Evolutionary conservation across 2,797 vertebrate genomes (phyloP).

Genomic region (Onychomys torridus): DNA sequence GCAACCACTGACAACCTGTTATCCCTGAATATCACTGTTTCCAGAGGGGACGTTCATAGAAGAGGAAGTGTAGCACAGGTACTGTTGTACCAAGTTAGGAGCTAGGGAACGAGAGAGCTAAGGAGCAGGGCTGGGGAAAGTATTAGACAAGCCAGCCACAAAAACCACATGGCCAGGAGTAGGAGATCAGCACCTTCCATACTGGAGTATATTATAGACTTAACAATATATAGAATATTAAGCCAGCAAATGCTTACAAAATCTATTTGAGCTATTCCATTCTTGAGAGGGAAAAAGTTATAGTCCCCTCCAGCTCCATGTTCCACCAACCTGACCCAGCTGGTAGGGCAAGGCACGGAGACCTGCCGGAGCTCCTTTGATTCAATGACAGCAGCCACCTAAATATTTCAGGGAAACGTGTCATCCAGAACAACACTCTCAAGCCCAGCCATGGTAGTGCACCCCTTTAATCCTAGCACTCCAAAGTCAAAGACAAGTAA

Average conservation of each 20-base stretch:
- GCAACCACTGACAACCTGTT: background rate
- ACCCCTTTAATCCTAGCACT: background rate
- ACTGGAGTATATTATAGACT: background rate
- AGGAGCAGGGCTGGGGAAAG: background rate
- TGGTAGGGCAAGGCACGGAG: background rate
- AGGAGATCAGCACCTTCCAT: background rate
- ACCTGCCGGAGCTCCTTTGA: background rate
- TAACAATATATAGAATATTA: background rate
- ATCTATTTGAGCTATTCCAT: background rate
- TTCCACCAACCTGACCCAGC: background rate
- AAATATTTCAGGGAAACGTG: background rate
- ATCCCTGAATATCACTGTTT: background rate
- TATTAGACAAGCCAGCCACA: background rate
- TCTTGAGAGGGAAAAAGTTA: background rate
- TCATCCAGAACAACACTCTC: background rate
- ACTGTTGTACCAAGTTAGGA: background rate
- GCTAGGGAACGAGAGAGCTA: background rate
- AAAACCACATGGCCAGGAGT: rapidly evolving
- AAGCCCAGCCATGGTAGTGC: background rate
- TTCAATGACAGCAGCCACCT: background rate
- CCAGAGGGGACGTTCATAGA: background rate
- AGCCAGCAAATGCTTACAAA: background rate
- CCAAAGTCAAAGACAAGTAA: background rate
- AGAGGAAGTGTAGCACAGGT: background rate
- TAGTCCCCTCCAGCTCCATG: background rate